phyloP scores from a whole-genome alignment of 1,140 invertebrate species.

The Saccostrea cuccullata region DNA sequence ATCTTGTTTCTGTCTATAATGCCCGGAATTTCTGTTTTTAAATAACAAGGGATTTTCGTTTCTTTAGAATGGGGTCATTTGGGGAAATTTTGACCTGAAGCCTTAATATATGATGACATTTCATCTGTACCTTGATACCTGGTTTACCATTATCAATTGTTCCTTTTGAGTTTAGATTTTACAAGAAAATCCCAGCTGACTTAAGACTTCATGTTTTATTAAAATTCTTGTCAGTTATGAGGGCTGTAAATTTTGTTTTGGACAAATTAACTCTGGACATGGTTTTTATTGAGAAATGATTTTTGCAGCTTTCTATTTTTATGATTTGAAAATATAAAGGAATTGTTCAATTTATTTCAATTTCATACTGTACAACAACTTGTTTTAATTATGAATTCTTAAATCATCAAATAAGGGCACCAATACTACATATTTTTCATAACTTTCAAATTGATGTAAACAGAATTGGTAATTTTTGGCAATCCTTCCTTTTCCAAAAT shows the following conservation, averaged over 20 bases:
- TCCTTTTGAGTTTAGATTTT: neutral
- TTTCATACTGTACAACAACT: neutral
- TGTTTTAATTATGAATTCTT: no score
- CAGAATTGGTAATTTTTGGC: no score
- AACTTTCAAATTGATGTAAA: no score
- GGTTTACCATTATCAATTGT: neutral
- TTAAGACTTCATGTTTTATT: neutral
- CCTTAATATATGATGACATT: neutral
- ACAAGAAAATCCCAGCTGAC: neutral
- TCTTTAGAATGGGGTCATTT: neutral
- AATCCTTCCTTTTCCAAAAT: no score
- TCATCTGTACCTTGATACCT: neutral
- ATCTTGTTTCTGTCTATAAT: neutral
- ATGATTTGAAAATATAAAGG: neutral
- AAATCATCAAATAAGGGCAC: no score
- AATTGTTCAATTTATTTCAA: neutral
- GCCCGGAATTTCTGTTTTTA: neutral
- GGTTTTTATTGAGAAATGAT: neutral
- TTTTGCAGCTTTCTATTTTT: neutral
- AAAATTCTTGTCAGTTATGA: neutral
- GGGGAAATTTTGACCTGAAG: neutral
- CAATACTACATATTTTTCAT: no score
- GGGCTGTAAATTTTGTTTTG: neutral
- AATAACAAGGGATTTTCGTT: neutral
- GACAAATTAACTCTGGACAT: neutral